Evolutionary conservation across 64 coral and sea anemone genomes (phyloP).

Genomic region (Hydrozoanthus tunicans): DNA sequence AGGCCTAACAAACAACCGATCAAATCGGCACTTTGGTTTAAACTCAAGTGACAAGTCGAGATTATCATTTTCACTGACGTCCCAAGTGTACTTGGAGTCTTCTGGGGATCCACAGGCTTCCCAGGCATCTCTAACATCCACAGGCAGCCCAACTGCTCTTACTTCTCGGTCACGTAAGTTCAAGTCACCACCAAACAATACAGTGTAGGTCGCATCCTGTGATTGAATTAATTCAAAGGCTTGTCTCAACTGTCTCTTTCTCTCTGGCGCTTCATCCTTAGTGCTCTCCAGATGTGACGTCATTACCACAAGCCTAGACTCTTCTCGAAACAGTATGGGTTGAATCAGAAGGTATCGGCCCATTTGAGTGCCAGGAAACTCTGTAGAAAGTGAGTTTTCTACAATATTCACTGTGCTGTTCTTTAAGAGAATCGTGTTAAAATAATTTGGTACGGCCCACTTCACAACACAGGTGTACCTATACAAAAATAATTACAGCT

Average conservation of each 20-base stretch:
- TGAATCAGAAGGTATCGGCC: slow-evolving; percentile 84
- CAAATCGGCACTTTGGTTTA: slow-evolving; percentile 78
- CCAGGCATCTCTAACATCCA: slow-evolving; percentile 76
- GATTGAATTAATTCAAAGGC: slow-evolving; percentile 55
- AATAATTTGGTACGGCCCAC: slow-evolving; percentile 64
- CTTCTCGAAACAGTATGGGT: slow-evolving; percentile 47
- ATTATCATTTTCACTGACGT: slow-evolving; percentile 74
- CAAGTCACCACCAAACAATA: slow-evolving; percentile 93
- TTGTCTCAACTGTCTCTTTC: slow-evolving; percentile 72
- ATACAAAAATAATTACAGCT: neutral
- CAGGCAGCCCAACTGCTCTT: slow-evolving; percentile 65
- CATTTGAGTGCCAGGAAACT: slow-evolving; percentile 70
- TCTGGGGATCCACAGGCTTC: slow-evolving; percentile 68
- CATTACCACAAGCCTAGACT: slow-evolving; percentile 69
- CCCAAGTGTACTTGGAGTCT: slow-evolving; percentile 86
- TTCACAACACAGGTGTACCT: slow-evolving; percentile 24
- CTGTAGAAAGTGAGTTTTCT: neutral
- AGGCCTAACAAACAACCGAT: slow-evolving; percentile 76
- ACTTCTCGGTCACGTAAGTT: slow-evolving; percentile 90
- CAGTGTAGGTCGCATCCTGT: slow-evolving; percentile 56
- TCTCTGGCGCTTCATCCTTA: slow-evolving; percentile 28
- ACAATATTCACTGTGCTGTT: slow-evolving; percentile 57
- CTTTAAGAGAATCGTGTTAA: slow-evolving; percentile 83
- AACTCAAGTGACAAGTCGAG: neutral
- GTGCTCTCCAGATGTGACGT: slow-evolving; percentile 98